Percentiles rank a stretch among this genome's conserved stretches.
These are phyloP conservation scores for Falco punctatus DNA, from an alignment of 2,113 vertebrate genomes.

Conservation along the genomic window DNA sequence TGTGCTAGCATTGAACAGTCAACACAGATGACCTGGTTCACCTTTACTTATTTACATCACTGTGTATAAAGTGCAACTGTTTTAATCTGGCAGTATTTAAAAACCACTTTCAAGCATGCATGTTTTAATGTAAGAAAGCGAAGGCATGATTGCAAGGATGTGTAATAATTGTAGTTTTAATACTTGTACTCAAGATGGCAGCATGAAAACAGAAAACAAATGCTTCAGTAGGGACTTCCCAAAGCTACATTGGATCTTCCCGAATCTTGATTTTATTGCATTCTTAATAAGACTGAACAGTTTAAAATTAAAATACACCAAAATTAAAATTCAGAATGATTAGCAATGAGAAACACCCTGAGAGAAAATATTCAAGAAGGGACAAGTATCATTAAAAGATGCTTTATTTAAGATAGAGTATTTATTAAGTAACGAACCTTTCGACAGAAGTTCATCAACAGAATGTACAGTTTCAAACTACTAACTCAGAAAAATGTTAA, in stretches of 20 bases:
- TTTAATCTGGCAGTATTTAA: not conserved
- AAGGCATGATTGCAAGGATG: not conserved
- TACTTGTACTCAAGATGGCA: constrained; percentile 52
- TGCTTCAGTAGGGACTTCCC: not conserved
- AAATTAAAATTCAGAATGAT: not conserved
- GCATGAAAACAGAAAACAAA: constrained; percentile 36
- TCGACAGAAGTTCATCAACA: not conserved
- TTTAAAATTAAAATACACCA: not conserved
- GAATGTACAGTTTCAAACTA: not conserved
- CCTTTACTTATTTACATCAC: not conserved
- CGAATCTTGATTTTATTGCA: not conserved
- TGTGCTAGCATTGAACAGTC: not conserved
- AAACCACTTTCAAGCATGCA: not conserved
- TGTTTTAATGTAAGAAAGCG: not conserved
- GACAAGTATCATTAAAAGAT: not conserved
- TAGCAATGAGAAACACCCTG: not conserved
- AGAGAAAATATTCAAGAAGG: not conserved
- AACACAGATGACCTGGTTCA: not conserved
- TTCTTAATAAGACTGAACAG: not conserved
- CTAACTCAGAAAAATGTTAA: not conserved
- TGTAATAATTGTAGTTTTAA: not conserved
- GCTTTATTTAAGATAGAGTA: not conserved
- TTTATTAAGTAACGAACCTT: not conserved
- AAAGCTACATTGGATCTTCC: not conserved
- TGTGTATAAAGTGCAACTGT: not conserved